Evolutionary conservation across 2,888 invertebrate genomes (phyloP).

Genomic region (Sphaerophoria rueppellii): DNA sequence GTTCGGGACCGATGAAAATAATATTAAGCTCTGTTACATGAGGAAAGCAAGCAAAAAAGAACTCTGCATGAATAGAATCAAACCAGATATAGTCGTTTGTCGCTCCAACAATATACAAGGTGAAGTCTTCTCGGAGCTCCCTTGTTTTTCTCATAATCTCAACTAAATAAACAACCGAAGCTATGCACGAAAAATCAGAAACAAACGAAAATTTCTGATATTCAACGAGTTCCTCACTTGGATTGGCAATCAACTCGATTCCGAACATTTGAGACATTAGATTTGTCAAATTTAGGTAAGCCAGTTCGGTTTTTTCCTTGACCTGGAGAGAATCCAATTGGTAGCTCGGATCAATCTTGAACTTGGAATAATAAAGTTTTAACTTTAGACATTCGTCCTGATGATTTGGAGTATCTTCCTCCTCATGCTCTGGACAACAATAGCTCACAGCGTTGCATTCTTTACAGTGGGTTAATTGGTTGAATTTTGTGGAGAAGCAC

Average conservation of each 20-base stretch:
- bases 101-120: slow-evolving; percentile 76
- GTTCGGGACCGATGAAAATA: slow-evolving; percentile 77
- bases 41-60: slow-evolving; percentile 77
- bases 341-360: slow-evolving; percentile 66
- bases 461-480: slow-evolving; percentile 70
- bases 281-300: slow-evolving; percentile 73
- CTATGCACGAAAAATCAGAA: slow-evolving; percentile 78
- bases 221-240: slow-evolving; percentile 67
- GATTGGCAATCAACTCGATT: slow-evolving; percentile 64
- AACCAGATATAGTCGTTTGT: slow-evolving; percentile 76
- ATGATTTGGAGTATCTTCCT: slow-evolving; percentile 74
- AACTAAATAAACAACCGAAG: slow-evolving; percentile 76
- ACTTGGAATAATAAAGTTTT: slow-evolving; percentile 76
- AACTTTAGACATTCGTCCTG: slow-evolving; percentile 75
- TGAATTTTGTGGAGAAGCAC: slow-evolving; percentile 75
- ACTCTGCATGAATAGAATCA: slow-evolving; percentile 75
- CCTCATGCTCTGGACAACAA: slow-evolving; percentile 76
- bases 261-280: slow-evolving; percentile 73
- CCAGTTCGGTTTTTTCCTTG: slow-evolving; percentile 50
- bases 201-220: slow-evolving; percentile 76
- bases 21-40: slow-evolving; percentile 74
- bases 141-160: slow-evolving; percentile 59
- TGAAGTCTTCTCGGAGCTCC: slow-evolving; percentile 51
- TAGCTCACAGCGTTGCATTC: slow-evolving; percentile 76
- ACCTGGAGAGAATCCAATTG: slow-evolving; percentile 23